These are phyloP conservation scores for Peucedramus taeniatus DNA, from an alignment of 2,113 vertebrate genomes.

Conservation along the genomic window DNA sequence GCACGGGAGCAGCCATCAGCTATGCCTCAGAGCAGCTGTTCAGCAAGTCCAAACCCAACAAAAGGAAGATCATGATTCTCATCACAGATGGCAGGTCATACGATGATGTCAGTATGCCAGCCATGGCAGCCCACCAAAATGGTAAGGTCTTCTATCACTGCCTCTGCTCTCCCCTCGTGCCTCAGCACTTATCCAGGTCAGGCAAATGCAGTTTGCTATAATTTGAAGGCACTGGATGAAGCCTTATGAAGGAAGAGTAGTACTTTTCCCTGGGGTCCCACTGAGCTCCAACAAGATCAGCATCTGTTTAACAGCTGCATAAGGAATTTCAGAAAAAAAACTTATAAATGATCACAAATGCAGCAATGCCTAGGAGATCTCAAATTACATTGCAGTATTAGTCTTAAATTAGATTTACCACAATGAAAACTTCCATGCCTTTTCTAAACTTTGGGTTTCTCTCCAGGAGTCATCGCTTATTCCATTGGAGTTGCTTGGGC, in stretches of 20 bases:
- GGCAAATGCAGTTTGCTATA: neutral
- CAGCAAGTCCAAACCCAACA: constrained; percentile 94
- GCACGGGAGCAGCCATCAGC: constrained; percentile 94
- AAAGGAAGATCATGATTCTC: constrained; percentile 96
- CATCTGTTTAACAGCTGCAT: neutral
- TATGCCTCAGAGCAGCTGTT: constrained; percentile 90
- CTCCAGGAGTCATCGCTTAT: constrained; percentile 91
- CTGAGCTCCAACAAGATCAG: neutral
- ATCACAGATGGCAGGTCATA: constrained; percentile 96
- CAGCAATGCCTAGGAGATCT: neutral
- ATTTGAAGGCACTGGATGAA: neutral
- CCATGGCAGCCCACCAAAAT: constrained; percentile 83
- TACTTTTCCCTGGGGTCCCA: neutral
- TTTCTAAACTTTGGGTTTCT: neutral
- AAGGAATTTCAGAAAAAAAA: neutral
- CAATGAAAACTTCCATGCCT: neutral
- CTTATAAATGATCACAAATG: neutral
- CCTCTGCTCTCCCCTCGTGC: neutral
- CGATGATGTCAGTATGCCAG: constrained; percentile 84
- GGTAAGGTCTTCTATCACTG: constrained; percentile 69
- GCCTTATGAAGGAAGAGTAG: neutral
- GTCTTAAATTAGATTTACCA: neutral
- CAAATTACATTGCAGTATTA: neutral
- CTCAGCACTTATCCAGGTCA: neutral
- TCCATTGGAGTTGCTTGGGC: constrained; percentile 95